Conservation (phyloP, 1,140 invertebrate species). For the Globodera rostochiensis region DNA sequence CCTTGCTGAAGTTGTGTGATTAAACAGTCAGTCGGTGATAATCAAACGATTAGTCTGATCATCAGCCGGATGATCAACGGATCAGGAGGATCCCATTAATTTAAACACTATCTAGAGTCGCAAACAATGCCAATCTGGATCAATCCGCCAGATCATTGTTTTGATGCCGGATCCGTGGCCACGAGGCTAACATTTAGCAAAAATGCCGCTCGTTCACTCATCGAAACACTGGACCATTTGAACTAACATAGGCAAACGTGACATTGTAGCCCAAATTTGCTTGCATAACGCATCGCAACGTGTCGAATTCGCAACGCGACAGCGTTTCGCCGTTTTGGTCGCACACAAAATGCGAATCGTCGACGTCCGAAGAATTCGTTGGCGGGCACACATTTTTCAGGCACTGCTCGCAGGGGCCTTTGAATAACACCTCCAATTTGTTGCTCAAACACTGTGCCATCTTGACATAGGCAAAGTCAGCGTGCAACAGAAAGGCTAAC, state of each 20-base stretch:
- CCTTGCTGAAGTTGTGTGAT: constrained; percentile 37
- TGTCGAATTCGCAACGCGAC: constrained; percentile 58
- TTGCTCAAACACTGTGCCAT: constrained; percentile 50
- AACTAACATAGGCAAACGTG: constrained; percentile 50
- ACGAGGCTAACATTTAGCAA: too few species aligned
- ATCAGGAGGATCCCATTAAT: too few species aligned
- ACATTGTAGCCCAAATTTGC: constrained; percentile 58
- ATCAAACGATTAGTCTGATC: too few species aligned
- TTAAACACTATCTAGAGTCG: too few species aligned
- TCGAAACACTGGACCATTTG: too few species aligned
- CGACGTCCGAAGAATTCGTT: constrained; percentile 33
- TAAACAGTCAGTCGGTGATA: constrained; percentile 20
- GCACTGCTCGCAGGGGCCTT: constrained; percentile 39
- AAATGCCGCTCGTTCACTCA: too few species aligned
- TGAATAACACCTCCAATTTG: constrained; percentile 57
- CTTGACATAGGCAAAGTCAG: constrained; percentile 34
- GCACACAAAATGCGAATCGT: constrained; percentile 55
- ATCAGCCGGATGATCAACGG: too few species aligned
- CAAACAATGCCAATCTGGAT: too few species aligned
- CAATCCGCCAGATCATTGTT: too few species aligned
- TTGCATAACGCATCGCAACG: constrained; percentile 58
- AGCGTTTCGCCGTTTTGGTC: constrained; percentile 60
- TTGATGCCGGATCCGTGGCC: too few species aligned
- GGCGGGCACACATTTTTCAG: constrained; percentile 36
- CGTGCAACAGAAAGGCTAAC: background rate